Evolutionary conservation across 2,888 invertebrate species (phyloP).

Genomic region (Silvanus unidentatus): DNA sequence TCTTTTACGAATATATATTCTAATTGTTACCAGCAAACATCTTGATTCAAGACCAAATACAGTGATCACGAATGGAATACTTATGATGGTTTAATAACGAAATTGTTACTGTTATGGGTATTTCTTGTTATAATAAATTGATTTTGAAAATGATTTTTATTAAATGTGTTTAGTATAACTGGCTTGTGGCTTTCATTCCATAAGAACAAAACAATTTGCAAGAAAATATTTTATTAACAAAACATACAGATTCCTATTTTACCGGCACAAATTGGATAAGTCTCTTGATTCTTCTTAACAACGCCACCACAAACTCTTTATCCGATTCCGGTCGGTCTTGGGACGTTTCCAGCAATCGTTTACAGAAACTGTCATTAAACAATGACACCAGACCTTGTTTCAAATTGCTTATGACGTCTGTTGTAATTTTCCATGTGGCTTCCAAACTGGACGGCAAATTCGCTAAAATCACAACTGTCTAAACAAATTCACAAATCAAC

Average conservation of each 20-base stretch:
- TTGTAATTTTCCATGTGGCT: slow-evolving; percentile 53
- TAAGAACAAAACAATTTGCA: not conserved
- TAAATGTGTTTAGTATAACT: slow-evolving; percentile 28
- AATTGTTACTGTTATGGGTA: slow-evolving; percentile 31
- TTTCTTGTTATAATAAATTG: slow-evolving; percentile 30
- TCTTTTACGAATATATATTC: too few relatives aligned
- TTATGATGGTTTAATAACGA: slow-evolving; percentile 25
- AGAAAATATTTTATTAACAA: not conserved
- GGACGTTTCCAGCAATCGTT: slow-evolving; percentile 62
- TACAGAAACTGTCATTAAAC: slow-evolving; percentile 74
- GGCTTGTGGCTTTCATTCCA: too few relatives aligned
- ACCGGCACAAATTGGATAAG: slow-evolving; percentile 67
- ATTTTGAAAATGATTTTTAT: slow-evolving; percentile 33
- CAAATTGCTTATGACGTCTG: slow-evolving; percentile 59
- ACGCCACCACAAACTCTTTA: slow-evolving; percentile 65
- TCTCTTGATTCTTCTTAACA: slow-evolving; percentile 72
- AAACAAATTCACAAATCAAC: slow-evolving; percentile 10
- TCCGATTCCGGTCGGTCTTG: slow-evolving; percentile 61
- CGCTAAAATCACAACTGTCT: slow-evolving; percentile 30
- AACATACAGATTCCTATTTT: slow-evolving; percentile 21
- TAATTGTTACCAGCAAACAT: too few relatives aligned
- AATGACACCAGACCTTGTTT: slow-evolving; percentile 67
- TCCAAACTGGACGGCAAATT: slow-evolving; percentile 46
- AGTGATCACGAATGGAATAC: slow-evolving; percentile 16
- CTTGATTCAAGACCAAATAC: slow-evolving; percentile 11